These are phyloP conservation scores for Festucalex cinctus DNA, from an alignment of 2,113 vertebrate genomes.

Conservation along the genomic window DNA sequence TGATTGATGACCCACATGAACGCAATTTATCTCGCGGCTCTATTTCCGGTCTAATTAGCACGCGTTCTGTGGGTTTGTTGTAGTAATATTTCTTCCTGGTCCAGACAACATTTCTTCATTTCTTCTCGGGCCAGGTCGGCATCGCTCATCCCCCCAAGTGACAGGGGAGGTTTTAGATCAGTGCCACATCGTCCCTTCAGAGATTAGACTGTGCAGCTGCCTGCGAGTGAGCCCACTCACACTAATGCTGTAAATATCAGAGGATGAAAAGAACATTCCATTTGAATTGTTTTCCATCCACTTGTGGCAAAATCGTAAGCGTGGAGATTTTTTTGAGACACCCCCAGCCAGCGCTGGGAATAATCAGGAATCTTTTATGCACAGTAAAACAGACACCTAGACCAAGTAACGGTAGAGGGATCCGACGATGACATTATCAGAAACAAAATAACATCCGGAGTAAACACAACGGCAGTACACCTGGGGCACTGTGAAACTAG, in stretches of 20 bases:
- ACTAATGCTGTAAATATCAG: not conserved
- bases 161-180: constrained; percentile 1
- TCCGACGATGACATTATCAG: no score
- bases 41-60: not conserved
- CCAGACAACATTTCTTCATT: constrained; percentile 8
- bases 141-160: constrained; percentile 3
- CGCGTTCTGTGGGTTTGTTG: constrained; percentile 8
- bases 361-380: not conserved
- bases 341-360: not conserved
- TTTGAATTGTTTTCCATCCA: not conserved
- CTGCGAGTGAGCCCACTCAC: not conserved
- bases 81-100: constrained; percentile 10
- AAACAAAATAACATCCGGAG: no score
- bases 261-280: not conserved
- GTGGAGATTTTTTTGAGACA: no score
- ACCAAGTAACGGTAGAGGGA: no score
- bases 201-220: not conserved
- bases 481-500: no score
- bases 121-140: constrained; percentile 15
- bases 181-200: not conserved
- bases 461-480: no score
- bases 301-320: not conserved
- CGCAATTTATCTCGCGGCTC: not conserved
- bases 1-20: constrained; percentile 5
- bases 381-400: not conserved